A percentile compares a stretch with the other conserved stretches of the same genome.
These are phyloP conservation scores for Metellina segmentata DNA, from an alignment of 2,888 invertebrate species.

Conservation along the genomic window DNA sequence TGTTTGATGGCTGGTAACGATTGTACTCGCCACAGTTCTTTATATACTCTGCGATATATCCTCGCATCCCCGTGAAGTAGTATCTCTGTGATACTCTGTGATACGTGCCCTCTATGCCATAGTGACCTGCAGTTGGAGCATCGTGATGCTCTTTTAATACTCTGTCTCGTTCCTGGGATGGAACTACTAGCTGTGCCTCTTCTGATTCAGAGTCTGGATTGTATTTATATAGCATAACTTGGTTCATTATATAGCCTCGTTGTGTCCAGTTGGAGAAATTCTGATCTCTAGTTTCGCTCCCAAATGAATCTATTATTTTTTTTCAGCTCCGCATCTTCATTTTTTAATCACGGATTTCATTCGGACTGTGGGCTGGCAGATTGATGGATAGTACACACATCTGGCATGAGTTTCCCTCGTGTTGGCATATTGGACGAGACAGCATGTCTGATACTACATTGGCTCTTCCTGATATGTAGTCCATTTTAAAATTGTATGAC, in stretches of 20 bases:
- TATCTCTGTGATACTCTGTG: not conserved
- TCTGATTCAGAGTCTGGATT: not conserved
- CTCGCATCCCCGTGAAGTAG: slow-evolving; percentile 13
- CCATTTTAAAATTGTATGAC: slow-evolving; percentile 17
- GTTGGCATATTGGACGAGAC: not conserved
- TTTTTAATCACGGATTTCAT: slow-evolving; percentile 17
- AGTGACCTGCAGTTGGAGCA: slow-evolving; percentile 64
- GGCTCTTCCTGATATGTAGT: slow-evolving; percentile 11
- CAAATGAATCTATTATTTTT: not conserved
- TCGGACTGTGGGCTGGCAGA: slow-evolving; percentile 16
- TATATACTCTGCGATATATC: slow-evolving; percentile 34
- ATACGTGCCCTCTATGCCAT: slow-evolving; percentile 14
- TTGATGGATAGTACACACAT: not conserved
- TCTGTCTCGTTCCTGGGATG: slow-evolving; percentile 21
- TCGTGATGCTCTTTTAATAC: slow-evolving; percentile 62
- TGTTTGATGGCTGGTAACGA: slow-evolving; percentile 5
- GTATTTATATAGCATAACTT: not conserved
- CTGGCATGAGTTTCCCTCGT: not conserved
- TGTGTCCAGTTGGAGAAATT: not conserved
- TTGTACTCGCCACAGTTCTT: slow-evolving; percentile 50
- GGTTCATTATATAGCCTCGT: slow-evolving; percentile 34
- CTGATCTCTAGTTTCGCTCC: not conserved
- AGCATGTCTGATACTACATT: slow-evolving; percentile 35
- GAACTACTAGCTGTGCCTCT: slow-evolving; percentile 27
- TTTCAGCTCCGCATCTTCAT: not conserved